Conservation (phyloP, 2,888 invertebrate species). For the Balanococcus diminutus region DNA sequence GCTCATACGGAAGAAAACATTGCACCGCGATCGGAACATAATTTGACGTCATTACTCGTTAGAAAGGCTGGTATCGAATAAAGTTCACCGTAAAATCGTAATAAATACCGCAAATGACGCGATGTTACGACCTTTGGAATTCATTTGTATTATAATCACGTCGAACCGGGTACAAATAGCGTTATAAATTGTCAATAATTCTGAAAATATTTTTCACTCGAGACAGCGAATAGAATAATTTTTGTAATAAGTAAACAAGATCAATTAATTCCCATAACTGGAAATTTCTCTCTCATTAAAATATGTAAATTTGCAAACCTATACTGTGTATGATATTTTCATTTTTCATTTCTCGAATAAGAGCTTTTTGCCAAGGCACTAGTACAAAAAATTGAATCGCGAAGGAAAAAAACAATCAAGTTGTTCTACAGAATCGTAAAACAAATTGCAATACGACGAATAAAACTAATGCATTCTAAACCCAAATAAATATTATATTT, state of each 20-base stretch:
- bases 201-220: neutral
- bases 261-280: neutral
- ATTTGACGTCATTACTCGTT: neutral
- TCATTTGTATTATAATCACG: slow-evolving; percentile 3
- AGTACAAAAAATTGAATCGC: too few species aligned
- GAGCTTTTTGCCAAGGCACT: too few species aligned
- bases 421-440: neutral
- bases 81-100: slow-evolving; percentile 7
- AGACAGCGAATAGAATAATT: neutral
- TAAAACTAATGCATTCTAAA: neutral
- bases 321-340: neutral
- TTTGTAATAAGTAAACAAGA: neutral
- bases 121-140: neutral
- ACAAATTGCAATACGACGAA: neutral
- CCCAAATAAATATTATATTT: neutral
- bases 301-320: neutral
- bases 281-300: neutral
- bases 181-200: slow-evolving; percentile 18
- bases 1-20: too few species aligned
- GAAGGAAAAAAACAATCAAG: too few species aligned
- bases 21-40: neutral
- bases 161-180: neutral
- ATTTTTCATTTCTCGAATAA: neutral
- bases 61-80: neutral
- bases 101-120: neutral